A percentile compares a stretch with the other conserved stretches of the same genome.
These are phyloP conservation scores for Trogon melanurus DNA, from an alignment of 2,113 vertebrate genomes.

Conservation along the genomic window DNA sequence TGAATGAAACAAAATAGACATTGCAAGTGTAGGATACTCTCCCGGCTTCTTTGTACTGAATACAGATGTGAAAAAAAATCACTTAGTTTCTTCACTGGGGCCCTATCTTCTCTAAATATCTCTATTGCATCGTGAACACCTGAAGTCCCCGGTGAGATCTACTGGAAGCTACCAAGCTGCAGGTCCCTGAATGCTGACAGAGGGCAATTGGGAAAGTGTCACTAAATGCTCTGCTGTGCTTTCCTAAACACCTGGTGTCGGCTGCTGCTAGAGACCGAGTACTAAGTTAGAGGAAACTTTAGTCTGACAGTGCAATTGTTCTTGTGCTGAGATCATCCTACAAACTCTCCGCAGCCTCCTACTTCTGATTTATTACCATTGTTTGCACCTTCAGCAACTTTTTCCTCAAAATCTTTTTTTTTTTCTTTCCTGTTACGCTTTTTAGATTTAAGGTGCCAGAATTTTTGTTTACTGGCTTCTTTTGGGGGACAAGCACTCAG, in stretches of 20 bases:
- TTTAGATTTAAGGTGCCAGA: background rate
- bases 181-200: background rate
- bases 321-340: background rate
- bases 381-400: background rate
- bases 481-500: background rate
- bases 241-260: background rate
- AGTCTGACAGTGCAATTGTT: background rate
- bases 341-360: background rate
- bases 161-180: background rate
- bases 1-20: background rate
- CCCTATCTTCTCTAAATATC: background rate
- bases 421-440: background rate
- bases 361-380: background rate
- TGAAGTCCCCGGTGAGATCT: background rate
- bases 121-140: background rate
- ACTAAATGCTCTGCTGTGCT: background rate
- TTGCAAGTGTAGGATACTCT: background rate
- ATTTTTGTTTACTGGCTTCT: background rate
- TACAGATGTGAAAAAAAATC: background rate
- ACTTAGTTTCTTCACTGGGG: background rate
- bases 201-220: background rate
- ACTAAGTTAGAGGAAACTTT: background rate
- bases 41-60: background rate
- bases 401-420: background rate
- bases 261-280: background rate